Percentiles rank a stretch among this genome's conserved stretches.
phyloP scores from a whole-genome alignment of 1,140 invertebrate genomes.

The Zaprionus lachaisei region DNA sequence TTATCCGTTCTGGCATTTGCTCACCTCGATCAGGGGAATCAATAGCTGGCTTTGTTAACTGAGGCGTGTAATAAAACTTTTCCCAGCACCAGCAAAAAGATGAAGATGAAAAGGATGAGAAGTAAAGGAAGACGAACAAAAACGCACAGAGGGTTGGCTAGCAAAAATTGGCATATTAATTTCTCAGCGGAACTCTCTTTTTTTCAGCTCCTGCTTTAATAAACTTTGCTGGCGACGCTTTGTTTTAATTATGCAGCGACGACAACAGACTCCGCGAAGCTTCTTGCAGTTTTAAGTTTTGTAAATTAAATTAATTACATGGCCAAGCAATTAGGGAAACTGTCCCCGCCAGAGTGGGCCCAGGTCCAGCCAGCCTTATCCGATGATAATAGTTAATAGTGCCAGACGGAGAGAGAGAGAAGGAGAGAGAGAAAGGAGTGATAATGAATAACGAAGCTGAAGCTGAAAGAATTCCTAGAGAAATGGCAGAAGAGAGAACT shows the following conservation, averaged over 20 bases:
- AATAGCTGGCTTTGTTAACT: conserved; percentile 70
- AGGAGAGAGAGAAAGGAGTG: not conserved
- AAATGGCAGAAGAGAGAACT: not conserved
- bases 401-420: conserved; percentile 14
- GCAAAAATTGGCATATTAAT: conserved; percentile 69
- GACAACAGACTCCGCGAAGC: conserved; percentile 8
- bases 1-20: conserved; percentile 15
- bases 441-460: conserved; percentile 20
- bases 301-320: conserved; percentile 75
- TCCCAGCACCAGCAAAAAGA: conserved; percentile 18
- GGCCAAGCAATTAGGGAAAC: conserved; percentile 73
- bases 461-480: conserved; percentile 4
- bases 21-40: conserved; percentile 51
- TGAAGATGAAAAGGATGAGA: not conserved
- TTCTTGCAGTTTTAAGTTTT: conserved; percentile 66
- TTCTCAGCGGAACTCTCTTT: conserved; percentile 25
- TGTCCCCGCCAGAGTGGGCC: conserved; percentile 50
- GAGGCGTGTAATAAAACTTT: conserved; percentile 69
- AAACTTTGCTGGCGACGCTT: conserved; percentile 65
- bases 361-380: conserved; percentile 56
- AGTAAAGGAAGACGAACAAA: conserved; percentile 15
- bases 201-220: conserved; percentile 38
- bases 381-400: conserved; percentile 71
- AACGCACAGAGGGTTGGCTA: conserved; percentile 6
- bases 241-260: conserved; percentile 69